Conservation (phyloP, 2,888 invertebrate genomes). For the Empis stercorea region DNA sequence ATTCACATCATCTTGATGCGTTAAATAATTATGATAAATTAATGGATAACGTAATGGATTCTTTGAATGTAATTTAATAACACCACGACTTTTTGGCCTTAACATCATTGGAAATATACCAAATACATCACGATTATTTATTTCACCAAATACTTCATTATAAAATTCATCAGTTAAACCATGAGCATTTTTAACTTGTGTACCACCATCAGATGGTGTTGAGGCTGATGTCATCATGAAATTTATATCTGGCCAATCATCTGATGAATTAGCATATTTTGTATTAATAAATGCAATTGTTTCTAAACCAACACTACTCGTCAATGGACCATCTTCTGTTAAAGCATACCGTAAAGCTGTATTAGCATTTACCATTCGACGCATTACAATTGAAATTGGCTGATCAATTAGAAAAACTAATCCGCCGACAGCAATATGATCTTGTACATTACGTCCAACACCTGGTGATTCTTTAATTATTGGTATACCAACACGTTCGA, state of each 20-base stretch:
- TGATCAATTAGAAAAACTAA: slow-evolving; percentile 68
- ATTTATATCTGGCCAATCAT: slow-evolving; percentile 87
- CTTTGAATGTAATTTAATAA: slow-evolving; percentile 54
- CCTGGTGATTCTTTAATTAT: slow-evolving; percentile 66
- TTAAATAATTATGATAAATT: slow-evolving; percentile 83
- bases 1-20: slow-evolving; percentile 71
- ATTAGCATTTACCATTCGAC: slow-evolving; percentile 68
- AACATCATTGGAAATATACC: slow-evolving; percentile 82
- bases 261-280: slow-evolving; percentile 72
- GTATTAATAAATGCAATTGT: slow-evolving; percentile 79
- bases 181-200: slow-evolving; percentile 65
- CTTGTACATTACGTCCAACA: slow-evolving; percentile 77
- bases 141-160: slow-evolving; percentile 55
- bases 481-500: slow-evolving; percentile 56
- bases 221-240: slow-evolving; percentile 79
- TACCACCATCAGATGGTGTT: slow-evolving; percentile 73
- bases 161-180: slow-evolving; percentile 72
- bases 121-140: slow-evolving; percentile 63
- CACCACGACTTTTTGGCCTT: slow-evolving; percentile 75
- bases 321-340: slow-evolving; percentile 74
- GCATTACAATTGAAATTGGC: slow-evolving; percentile 67
- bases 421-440: slow-evolving; percentile 81
- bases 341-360: slow-evolving; percentile 72
- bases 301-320: slow-evolving; percentile 77
- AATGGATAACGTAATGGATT: slow-evolving; percentile 71